Conservation (phyloP, 2,113 vertebrate species). For the Vimba vimba region DNA sequence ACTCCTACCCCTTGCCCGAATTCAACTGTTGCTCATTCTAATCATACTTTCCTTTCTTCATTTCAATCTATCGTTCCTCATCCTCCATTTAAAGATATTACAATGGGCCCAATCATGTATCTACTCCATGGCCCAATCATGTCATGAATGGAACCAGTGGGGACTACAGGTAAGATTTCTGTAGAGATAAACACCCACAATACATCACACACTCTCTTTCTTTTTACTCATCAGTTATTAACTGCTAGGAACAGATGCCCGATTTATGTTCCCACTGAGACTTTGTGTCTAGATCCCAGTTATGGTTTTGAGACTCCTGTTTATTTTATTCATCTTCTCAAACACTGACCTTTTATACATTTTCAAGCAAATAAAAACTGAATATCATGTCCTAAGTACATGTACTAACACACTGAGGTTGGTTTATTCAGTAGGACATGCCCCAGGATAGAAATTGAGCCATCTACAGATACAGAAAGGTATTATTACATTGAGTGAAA, state of each 20-base stretch:
- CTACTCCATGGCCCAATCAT: conserved; percentile 65
- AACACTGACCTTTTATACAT: neutral
- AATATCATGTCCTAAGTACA: neutral
- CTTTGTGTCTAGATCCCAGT: neutral
- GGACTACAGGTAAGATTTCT: conserved; percentile 72
- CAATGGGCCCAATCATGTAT: conserved; percentile 59
- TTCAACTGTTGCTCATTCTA: neutral
- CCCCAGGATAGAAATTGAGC: conserved; percentile 62
- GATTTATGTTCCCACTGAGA: conserved; percentile 20
- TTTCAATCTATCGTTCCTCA: conserved; percentile 35
- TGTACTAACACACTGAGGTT: conserved; percentile 18
- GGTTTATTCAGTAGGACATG: conserved; percentile 56
- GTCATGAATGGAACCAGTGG: conserved; percentile 70
- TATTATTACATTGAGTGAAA: conserved; percentile 14
- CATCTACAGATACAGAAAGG: conserved; percentile 63
- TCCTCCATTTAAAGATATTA: conserved; percentile 62
- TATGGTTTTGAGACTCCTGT: neutral
- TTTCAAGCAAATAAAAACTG: neutral
- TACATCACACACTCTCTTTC: neutral
- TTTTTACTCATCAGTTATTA: conserved; percentile 9
- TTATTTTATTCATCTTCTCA: conserved; percentile 2
- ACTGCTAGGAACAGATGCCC: neutral
- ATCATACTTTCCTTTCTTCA: conserved; percentile 14
- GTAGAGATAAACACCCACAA: neutral
- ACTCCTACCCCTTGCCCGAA: neutral